Percentiles rank a stretch among this genome's conserved stretches.
phyloP scores from a whole-genome alignment of 2,888 invertebrate species.

The Scaptodrosophila latifasciaeformis region DNA sequence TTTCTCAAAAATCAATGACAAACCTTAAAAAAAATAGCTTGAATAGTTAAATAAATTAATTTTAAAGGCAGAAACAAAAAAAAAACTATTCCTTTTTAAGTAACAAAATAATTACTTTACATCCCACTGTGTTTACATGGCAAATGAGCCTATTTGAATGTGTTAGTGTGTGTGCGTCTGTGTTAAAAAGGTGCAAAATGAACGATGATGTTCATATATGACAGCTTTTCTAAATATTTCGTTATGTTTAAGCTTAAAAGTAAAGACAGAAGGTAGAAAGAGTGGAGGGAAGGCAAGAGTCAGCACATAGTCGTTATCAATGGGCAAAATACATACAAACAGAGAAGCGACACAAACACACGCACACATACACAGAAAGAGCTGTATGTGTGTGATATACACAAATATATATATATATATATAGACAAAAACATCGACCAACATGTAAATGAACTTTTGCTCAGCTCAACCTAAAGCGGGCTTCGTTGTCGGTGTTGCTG shows the following conservation, averaged over 20 bases:
- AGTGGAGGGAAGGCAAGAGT: too few relatives aligned
- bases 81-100: too few relatives aligned
- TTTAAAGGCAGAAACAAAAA: too few relatives aligned
- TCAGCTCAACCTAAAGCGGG: too few relatives aligned
- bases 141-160: too few relatives aligned
- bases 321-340: slow-evolving; percentile 32
- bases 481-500: slow-evolving; percentile 5
- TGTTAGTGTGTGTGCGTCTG: too few relatives aligned
- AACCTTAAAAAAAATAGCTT: too few relatives aligned
- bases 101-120: too few relatives aligned
- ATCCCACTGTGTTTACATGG: too few relatives aligned
- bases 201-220: neutral
- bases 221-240: slow-evolving; percentile 56
- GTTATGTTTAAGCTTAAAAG: slow-evolving; percentile 48
- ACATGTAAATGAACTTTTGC: neutral
- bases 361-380: neutral
- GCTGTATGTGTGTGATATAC: neutral
- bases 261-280: too few relatives aligned
- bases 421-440: neutral
- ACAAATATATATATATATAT: neutral
- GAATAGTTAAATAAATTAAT: too few relatives aligned
- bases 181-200: slow-evolving; percentile 27
- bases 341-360: slow-evolving; percentile 6
- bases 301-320: slow-evolving; percentile 47
- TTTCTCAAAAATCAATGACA: too few relatives aligned